Evolutionary conservation across 2,113 vertebrate species (phyloP).

Genomic region (Amia ocellicauda): DNA sequence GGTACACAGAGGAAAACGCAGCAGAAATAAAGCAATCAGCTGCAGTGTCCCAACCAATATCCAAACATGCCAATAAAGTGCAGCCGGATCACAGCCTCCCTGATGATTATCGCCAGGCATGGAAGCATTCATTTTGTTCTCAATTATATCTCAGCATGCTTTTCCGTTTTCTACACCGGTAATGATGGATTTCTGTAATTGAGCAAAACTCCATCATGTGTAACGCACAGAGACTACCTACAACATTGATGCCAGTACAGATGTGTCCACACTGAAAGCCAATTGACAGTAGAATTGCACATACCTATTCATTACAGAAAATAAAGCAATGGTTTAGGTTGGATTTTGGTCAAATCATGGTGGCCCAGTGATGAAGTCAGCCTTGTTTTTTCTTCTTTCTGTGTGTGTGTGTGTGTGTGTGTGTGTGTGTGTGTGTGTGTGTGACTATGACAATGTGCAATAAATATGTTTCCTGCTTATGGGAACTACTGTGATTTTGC

Average conservation of each 20-base stretch:
- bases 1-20: constrained; percentile 23
- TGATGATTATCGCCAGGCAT: constrained; percentile 58
- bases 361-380: constrained; percentile 33
- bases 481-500: constrained; percentile 34
- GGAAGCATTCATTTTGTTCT: constrained; percentile 64
- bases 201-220: constrained; percentile 42
- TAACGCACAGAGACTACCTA: constrained; percentile 48
- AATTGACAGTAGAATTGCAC: constrained; percentile 54
- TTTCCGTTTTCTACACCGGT: constrained; percentile 56
- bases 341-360: constrained; percentile 51
- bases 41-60: constrained; percentile 27
- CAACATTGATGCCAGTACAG: constrained; percentile 51
- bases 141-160: constrained; percentile 54
- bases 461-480: constrained; percentile 45
- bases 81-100: constrained; percentile 34
- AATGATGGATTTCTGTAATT: constrained; percentile 62
- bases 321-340: constrained; percentile 42
- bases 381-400: constrained; percentile 18
- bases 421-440: constrained; percentile 3
- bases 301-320: constrained; percentile 57
- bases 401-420: constrained; percentile 10
- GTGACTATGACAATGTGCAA: constrained; percentile 39
- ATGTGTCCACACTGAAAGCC: constrained; percentile 54
- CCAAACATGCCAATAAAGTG: constrained; percentile 42
- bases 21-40: constrained; percentile 46